These are phyloP conservation scores for Lepidurus couesii DNA, from an alignment of 1,140 invertebrate species.

Conservation along the genomic window DNA sequence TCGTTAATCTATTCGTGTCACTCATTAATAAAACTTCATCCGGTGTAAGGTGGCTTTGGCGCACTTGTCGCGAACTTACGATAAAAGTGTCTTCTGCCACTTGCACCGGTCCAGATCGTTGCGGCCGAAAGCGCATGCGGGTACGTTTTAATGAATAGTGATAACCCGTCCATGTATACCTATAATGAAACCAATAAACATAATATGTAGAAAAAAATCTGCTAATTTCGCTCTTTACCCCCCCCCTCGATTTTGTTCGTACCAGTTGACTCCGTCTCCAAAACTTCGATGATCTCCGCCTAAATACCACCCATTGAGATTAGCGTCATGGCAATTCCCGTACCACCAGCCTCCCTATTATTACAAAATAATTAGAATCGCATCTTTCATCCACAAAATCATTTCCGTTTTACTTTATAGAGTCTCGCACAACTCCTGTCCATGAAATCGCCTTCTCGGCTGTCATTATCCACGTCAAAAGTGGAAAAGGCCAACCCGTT, in stretches of 20 bases:
- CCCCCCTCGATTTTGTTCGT: not conserved
- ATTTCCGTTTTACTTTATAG: conserved; percentile 38
- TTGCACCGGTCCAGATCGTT: conserved; percentile 35
- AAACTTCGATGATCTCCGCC: conserved; percentile 38
- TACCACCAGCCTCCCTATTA: conserved; percentile 47
- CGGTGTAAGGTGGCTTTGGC: not conserved
- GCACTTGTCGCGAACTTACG: not conserved
- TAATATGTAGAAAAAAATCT: not conserved
- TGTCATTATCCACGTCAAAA: conserved; percentile 48
- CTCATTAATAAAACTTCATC: conserved; percentile 15
- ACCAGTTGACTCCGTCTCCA: conserved; percentile 42
- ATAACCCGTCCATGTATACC: conserved; percentile 42
- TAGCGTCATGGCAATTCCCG: conserved; percentile 42
- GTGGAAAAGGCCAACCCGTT: conserved; percentile 47
- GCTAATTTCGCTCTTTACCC: not conserved
- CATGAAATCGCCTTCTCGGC: conserved; percentile 38
- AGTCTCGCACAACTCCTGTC: conserved; percentile 40
- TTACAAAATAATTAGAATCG: not conserved
- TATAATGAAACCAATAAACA: conserved; percentile 39
- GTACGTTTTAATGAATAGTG: conserved; percentile 41
- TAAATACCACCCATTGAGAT: conserved; percentile 45
- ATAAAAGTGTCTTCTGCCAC: conserved; percentile 37
- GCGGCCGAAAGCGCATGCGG: conserved; percentile 40
- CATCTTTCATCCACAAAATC: not conserved
- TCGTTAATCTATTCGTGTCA: conserved; percentile 25